phyloP scores from a whole-genome alignment of 2,113 vertebrate species.

The Paramormyrops kingsleyae region DNA sequence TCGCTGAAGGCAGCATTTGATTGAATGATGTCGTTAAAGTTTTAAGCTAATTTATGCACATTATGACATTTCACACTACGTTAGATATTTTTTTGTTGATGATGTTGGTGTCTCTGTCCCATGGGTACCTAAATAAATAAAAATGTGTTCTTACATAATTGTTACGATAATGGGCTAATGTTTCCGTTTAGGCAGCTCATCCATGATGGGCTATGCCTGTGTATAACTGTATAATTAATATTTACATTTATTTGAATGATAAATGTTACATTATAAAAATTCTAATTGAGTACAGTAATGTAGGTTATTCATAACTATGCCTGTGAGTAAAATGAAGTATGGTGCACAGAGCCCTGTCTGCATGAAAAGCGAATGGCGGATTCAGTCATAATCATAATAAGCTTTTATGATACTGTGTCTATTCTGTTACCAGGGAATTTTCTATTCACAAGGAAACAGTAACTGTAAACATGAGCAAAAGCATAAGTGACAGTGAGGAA shows the following conservation, averaged over 20 bases:
- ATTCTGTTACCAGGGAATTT: background rate
- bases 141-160: too few relatives aligned
- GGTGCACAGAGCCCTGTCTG: background rate
- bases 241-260: too few relatives aligned
- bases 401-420: background rate
- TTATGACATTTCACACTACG: background rate
- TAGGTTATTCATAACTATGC: background rate
- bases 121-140: background rate
- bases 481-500: too few relatives aligned
- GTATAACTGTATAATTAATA: too few relatives aligned
- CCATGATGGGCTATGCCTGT: too few relatives aligned
- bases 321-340: background rate
- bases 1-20: background rate
- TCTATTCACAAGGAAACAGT: background rate
- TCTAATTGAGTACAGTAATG: background rate
- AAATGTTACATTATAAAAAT: too few relatives aligned
- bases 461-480: too few relatives aligned
- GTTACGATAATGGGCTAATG: too few relatives aligned
- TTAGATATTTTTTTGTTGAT: background rate
- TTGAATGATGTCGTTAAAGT: background rate
- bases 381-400: background rate
- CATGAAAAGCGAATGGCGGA: background rate
- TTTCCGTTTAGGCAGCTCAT: too few relatives aligned
- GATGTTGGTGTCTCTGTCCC: background rate
- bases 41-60: background rate